Evolutionary conservation across 2,888 invertebrate genomes (phyloP).

Genomic region (Tinea pellionella): DNA sequence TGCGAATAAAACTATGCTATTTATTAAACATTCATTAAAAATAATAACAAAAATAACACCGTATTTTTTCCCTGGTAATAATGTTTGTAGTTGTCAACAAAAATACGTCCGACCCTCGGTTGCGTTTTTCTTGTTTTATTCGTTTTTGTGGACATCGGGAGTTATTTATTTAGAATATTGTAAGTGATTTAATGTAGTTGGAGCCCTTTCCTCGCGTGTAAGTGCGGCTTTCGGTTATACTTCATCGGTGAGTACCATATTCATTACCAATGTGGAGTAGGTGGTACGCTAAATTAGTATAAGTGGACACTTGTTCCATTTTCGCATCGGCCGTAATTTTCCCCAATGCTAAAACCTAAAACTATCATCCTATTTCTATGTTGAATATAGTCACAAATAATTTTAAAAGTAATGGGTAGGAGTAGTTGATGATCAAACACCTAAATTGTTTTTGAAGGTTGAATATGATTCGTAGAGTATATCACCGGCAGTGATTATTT

Average conservation of each 20-base stretch:
- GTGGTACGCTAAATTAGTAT: background rate
- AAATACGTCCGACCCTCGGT: background rate
- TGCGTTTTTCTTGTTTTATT: background rate
- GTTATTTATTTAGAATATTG: background rate
- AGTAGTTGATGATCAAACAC: background rate
- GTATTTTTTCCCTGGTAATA: background rate
- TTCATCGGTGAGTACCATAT: background rate
- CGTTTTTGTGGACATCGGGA: background rate
- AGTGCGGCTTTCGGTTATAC: background rate
- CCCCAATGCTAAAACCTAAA: too few relatives aligned
- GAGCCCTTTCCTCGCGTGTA: background rate
- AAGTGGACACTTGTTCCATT: background rate
- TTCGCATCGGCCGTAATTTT: background rate
- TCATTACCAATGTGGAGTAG: background rate
- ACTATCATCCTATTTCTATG: too few relatives aligned
- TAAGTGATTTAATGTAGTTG: background rate
- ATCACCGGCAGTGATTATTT: background rate
- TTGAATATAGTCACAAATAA: too few relatives aligned
- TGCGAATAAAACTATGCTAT: too few relatives aligned
- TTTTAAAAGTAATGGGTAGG: too few relatives aligned
- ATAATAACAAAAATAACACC: too few relatives aligned
- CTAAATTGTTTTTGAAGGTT: slow-evolving; percentile 1
- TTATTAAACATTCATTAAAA: too few relatives aligned
- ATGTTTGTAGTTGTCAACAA: background rate
- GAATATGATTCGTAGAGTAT: background rate